Conservation (phyloP, 1,140 invertebrate genomes). For the Anoplophora glabripennis region DNA sequence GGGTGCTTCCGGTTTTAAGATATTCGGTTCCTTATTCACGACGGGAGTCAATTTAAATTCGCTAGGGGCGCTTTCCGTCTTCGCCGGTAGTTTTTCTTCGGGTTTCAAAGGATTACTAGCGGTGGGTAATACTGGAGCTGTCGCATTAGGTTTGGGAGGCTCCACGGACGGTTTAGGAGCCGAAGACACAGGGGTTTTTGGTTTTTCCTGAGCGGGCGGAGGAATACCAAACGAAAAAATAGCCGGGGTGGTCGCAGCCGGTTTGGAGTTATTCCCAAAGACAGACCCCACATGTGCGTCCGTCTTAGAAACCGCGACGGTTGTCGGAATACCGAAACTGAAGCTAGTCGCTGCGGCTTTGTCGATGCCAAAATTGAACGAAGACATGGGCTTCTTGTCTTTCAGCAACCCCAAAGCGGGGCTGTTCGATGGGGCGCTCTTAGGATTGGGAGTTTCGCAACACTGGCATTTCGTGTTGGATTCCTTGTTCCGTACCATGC, state of each 20-base stretch:
- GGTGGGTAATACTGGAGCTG: slow-evolving; percentile 6
- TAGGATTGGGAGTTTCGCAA: slow-evolving; percentile 49
- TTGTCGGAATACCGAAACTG: slow-evolving; percentile 31
- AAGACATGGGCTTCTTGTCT: slow-evolving; percentile 21
- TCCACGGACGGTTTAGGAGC: not conserved
- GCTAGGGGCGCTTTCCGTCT: slow-evolving; percentile 7
- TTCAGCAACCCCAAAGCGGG: not conserved
- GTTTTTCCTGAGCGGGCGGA: not conserved
- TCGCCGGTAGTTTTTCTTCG: slow-evolving; percentile 24
- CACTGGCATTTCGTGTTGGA: slow-evolving; percentile 53
- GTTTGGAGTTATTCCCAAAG: not conserved
- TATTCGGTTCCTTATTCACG: slow-evolving; percentile 1
- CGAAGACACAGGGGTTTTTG: not conserved
- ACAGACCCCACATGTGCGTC: not conserved
- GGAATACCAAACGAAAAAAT: slow-evolving; percentile 25
- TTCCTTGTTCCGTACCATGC: slow-evolving; percentile 57
- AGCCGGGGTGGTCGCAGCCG: not conserved
- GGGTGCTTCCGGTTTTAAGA: slow-evolving; percentile 1
- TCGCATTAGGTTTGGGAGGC: slow-evolving; percentile 3
- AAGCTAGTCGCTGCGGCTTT: slow-evolving; percentile 36
- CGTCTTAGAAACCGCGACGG: not conserved
- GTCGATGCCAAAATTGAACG: slow-evolving; percentile 52
- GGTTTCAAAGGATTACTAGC: slow-evolving; percentile 25
- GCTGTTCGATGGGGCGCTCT: not conserved
- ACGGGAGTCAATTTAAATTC: slow-evolving; percentile 18